Conservation (phyloP, 1,140 invertebrate genomes). For the Bombus superbus region DNA sequence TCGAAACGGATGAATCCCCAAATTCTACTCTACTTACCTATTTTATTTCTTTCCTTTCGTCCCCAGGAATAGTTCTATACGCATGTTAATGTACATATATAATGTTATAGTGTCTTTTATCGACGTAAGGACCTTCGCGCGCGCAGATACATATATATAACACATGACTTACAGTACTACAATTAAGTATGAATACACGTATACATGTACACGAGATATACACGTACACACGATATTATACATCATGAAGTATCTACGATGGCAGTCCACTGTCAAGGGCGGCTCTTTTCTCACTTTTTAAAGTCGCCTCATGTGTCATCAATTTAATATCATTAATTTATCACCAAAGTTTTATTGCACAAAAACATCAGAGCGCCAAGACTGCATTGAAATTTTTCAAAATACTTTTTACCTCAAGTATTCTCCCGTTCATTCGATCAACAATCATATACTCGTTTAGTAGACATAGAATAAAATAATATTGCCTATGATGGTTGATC, state of each 20-base stretch:
- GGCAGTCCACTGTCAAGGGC: constrained; percentile 61
- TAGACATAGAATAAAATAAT: not conserved
- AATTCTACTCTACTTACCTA: constrained; percentile 63
- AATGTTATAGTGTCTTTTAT: constrained; percentile 81
- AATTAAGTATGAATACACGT: constrained; percentile 8
- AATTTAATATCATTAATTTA: constrained; percentile 29
- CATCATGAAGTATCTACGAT: constrained; percentile 53
- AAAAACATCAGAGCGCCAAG: constrained; percentile 43
- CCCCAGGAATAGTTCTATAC: constrained; percentile 76
- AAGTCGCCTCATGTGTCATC: constrained; percentile 31
- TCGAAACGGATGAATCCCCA: constrained; percentile 65
- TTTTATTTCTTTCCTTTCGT: constrained; percentile 40
- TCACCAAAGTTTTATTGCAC: constrained; percentile 62
- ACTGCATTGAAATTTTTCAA: constrained; percentile 35
- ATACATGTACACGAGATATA: constrained; percentile 15
- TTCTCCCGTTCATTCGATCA: constrained; percentile 7
- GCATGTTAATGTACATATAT: constrained; percentile 82
- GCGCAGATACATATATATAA: constrained; percentile 64
- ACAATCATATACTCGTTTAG: not conserved
- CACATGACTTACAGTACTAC: constrained; percentile 16
- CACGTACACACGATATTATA: constrained; percentile 14
- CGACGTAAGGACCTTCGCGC: constrained; percentile 76
- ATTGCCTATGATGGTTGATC: not conserved
- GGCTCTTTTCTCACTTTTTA: constrained; percentile 57
- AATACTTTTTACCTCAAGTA: constrained; percentile 32